Percentiles rank a stretch among this genome's conserved stretches.
These are phyloP conservation scores for Orgyia antiqua DNA, from an alignment of 2,888 invertebrate genomes.

Conservation along the genomic window DNA sequence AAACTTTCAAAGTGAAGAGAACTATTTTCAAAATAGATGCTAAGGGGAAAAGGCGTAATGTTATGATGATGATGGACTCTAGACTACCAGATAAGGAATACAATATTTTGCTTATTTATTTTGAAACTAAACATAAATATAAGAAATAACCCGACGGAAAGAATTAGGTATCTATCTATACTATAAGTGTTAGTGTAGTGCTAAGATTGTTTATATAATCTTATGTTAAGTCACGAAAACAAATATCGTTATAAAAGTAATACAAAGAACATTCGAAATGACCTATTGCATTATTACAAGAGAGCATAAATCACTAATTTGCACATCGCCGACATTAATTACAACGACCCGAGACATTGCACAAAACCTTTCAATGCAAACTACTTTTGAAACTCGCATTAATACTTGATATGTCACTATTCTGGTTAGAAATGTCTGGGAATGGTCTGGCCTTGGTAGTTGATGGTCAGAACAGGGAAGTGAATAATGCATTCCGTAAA, in stretches of 20 bases:
- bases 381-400: slow-evolving; percentile 30
- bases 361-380: slow-evolving; percentile 23
- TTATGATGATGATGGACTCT: too few species aligned
- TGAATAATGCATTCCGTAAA: slow-evolving; percentile 17
- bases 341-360: slow-evolving; percentile 15
- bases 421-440: slow-evolving; percentile 24
- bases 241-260: neutral
- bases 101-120: too few species aligned
- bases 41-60: too few species aligned
- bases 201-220: too few species aligned
- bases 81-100: too few species aligned
- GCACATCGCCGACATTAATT: slow-evolving; percentile 24
- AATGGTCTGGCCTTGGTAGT: slow-evolving; percentile 18
- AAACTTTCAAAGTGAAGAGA: too few species aligned
- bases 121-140: too few species aligned
- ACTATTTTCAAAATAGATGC: too few species aligned
- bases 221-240: too few species aligned
- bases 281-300: slow-evolving; percentile 18
- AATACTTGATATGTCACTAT: slow-evolving; percentile 22
- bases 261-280: slow-evolving; percentile 3
- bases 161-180: too few species aligned
- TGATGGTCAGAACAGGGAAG: slow-evolving; percentile 29
- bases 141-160: too few species aligned
- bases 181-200: too few species aligned
- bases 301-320: slow-evolving; percentile 9